Percentiles rank a stretch among this genome's conserved stretches.
Evolutionary conservation across 2,888 invertebrate species (phyloP).

Genomic region (Bugulina stolonifera): DNA sequence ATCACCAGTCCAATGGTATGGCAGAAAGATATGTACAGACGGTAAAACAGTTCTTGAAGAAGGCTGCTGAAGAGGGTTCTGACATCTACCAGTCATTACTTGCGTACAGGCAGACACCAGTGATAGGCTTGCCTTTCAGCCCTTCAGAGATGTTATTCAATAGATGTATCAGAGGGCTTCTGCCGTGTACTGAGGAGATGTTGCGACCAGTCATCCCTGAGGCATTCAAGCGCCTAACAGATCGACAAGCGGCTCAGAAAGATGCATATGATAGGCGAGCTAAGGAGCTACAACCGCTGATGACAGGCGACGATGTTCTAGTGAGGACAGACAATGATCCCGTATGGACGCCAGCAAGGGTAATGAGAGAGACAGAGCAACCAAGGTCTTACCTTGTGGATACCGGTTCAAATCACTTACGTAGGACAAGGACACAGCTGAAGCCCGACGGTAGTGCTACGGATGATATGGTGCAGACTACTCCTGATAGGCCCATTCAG

Average conservation of each 20-base stretch:
- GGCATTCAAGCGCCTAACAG: not conserved
- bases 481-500: too few species aligned
- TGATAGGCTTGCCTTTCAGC: not conserved
- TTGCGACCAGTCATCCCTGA: not conserved
- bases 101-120: too few species aligned
- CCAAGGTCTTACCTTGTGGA: not conserved
- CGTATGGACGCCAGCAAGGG: not conserved
- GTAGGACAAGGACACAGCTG: not conserved
- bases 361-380: not conserved
- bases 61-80: not conserved
- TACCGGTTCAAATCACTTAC: not conserved
- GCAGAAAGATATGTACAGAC: slow-evolving; percentile 3
- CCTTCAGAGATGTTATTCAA: not conserved
- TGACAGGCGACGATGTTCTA: not conserved
- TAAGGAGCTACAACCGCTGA: not conserved
- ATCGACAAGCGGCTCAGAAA: not conserved
- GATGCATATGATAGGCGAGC: not conserved
- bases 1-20: not conserved
- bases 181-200: not conserved
- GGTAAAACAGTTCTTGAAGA: slow-evolving; percentile 1
- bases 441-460: too few species aligned
- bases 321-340: not conserved
- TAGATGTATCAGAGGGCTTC: not conserved
- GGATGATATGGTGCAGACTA: too few species aligned
- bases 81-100: not conserved